phyloP scores from a whole-genome alignment of 2,888 invertebrate genomes.

The Campoletis raptor region DNA sequence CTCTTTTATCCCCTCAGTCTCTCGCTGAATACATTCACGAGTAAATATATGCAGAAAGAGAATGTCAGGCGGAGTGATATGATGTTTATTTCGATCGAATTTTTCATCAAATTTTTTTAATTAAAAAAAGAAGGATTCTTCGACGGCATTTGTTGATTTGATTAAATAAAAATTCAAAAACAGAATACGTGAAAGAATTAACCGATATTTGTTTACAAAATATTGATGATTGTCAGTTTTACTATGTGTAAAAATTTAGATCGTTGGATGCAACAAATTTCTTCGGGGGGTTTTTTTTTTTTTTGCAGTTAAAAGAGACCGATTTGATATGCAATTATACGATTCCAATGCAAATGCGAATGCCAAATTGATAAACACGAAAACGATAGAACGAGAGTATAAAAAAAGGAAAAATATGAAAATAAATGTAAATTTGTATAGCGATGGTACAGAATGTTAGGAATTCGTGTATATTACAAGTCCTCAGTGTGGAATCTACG shows the following conservation, averaged over 20 bases:
- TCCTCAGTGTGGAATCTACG: conserved; percentile 24
- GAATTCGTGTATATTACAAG: conserved; percentile 56
- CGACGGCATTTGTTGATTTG: not conserved
- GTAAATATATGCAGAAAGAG: not conserved
- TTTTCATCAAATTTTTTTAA: not conserved
- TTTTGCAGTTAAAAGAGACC: not conserved
- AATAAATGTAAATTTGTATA: not conserved
- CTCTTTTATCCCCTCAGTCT: not conserved
- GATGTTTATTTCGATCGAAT: not conserved
- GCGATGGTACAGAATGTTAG: conserved; percentile 9
- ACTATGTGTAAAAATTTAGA: not conserved
- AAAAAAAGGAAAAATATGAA: not conserved
- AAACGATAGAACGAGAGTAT: not conserved
- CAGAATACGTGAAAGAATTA: not conserved
- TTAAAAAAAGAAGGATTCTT: not conserved
- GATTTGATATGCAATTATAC: not conserved
- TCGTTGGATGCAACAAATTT: not conserved
- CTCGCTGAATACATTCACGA: not conserved
- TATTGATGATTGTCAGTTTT: not conserved
- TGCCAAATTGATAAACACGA: not conserved
- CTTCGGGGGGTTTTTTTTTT: not conserved
- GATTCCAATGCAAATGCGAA: not conserved
- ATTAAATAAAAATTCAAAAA: not conserved
- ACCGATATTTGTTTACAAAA: not conserved
- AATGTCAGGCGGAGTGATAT: not conserved